Evolutionary conservation across 1,140 invertebrate species (phyloP).

Genomic region (Temnothorax curvispinosus): DNA sequence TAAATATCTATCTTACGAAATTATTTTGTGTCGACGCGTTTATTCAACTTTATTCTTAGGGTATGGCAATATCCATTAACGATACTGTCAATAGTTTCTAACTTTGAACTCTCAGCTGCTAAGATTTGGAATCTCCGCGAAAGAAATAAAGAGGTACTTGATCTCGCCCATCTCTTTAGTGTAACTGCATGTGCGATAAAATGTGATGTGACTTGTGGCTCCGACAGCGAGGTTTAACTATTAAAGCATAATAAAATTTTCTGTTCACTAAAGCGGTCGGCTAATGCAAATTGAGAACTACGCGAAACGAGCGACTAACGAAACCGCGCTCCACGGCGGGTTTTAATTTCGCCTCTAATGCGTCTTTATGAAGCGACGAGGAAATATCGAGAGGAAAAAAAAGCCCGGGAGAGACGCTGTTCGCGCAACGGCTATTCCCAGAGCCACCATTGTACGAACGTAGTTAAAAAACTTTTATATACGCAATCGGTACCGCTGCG

Average conservation of each 20-base stretch:
- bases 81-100: not conserved
- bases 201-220: not conserved
- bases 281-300: conserved; percentile 54
- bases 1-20: conserved; percentile 38
- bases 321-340: conserved; percentile 30
- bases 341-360: conserved; percentile 58
- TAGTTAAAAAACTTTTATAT: conserved; percentile 54
- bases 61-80: not conserved
- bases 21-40: not conserved
- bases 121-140: conserved; percentile 21
- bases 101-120: not conserved
- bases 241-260: conserved; percentile 39
- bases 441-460: not conserved
- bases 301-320: conserved; percentile 36
- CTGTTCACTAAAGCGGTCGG: conserved; percentile 1
- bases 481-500: conserved; percentile 16
- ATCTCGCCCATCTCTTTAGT: not conserved
- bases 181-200: conserved; percentile 9
- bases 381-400: conserved; percentile 29
- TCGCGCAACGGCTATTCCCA: conserved; percentile 1
- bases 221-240: not conserved
- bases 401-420: not conserved
- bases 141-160: not conserved
- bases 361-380: conserved; percentile 51
- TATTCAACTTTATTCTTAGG: not conserved